Evolutionary conservation across 2,797 vertebrate species (phyloP).

Genomic region (Pseudopleuronectes americanus): DNA sequence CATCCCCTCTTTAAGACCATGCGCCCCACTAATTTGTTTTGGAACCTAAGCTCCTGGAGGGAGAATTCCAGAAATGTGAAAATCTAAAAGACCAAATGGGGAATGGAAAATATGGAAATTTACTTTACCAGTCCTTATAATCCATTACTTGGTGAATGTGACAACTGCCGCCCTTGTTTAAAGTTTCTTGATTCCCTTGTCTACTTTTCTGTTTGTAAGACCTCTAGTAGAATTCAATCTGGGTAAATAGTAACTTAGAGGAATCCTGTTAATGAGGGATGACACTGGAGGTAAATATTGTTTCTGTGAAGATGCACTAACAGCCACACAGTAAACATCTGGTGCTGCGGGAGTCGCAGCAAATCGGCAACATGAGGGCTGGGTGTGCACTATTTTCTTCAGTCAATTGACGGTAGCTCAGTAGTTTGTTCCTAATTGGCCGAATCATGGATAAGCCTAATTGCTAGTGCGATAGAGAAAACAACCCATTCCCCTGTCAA

Average conservation of each 20-base stretch:
- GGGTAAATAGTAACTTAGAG: conserved; percentile 56
- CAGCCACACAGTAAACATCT: conserved; percentile 33
- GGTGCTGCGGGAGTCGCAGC: conserved; percentile 53
- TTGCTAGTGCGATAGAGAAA: conserved; percentile 75
- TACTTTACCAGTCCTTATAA: conserved; percentile 35
- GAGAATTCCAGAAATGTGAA: conserved; percentile 61
- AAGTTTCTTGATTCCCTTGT: conserved; percentile 17
- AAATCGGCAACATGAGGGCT: conserved; percentile 48
- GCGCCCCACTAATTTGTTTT: conserved; percentile 69
- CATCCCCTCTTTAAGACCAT: conserved; percentile 68
- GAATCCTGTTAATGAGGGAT: conserved; percentile 54
- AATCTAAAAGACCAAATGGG: conserved; percentile 34
- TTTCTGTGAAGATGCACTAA: conserved; percentile 30
- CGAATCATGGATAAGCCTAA: conserved; percentile 76
- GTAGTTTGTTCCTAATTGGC: conserved; percentile 75
- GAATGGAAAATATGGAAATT: conserved; percentile 52
- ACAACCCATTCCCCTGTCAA: conserved; percentile 63
- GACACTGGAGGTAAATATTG: conserved; percentile 64
- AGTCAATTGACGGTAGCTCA: conserved; percentile 71
- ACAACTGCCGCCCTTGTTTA: conserved; percentile 35
- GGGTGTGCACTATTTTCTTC: conserved; percentile 64
- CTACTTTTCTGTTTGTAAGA: conserved; percentile 36
- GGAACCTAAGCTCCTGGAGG: conserved; percentile 61
- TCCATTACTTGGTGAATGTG: conserved; percentile 37
- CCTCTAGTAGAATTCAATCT: conserved; percentile 35